A percentile compares a stretch with the other conserved stretches of the same genome.
Conservation (phyloP, 2,113 vertebrate genomes). For the human region DNA sequence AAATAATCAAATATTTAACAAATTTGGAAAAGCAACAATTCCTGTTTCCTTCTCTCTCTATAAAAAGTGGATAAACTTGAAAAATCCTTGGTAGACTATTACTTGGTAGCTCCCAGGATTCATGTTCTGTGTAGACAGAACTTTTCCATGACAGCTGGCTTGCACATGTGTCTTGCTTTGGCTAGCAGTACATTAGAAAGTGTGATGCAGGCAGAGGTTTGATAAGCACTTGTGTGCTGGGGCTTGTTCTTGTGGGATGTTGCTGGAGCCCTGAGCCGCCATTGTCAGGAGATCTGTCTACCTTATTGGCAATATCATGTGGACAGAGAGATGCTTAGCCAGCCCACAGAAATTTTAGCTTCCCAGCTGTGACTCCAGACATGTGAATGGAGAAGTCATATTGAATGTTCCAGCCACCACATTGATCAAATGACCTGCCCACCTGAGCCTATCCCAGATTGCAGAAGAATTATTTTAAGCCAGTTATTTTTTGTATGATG, state of each 20-base stretch:
- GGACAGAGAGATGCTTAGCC: neutral
- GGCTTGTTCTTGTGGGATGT: neutral
- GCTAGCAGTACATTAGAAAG: neutral
- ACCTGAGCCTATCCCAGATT: neutral
- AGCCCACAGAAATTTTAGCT: neutral
- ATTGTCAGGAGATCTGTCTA: neutral
- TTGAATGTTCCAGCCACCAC: neutral
- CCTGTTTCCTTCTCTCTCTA: neutral
- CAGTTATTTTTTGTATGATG: neutral
- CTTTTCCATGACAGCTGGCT: neutral
- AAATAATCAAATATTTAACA: neutral
- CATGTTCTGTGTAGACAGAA: neutral
- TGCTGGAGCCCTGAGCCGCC: neutral
- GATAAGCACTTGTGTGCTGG: neutral
- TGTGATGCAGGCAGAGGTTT: neutral
- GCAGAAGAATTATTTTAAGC: neutral
- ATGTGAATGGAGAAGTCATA: neutral
- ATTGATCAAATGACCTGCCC: neutral
- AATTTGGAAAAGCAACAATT: neutral
- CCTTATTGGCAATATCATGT: neutral
- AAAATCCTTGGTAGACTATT: neutral
- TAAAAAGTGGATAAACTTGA: neutral
- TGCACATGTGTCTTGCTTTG: neutral
- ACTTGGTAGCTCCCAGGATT: neutral
- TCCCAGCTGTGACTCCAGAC: neutral